Base-by-base conservation (phyloP, 2,797 vertebrate genomes). In the Rhyacichthys aspro region DNA sequence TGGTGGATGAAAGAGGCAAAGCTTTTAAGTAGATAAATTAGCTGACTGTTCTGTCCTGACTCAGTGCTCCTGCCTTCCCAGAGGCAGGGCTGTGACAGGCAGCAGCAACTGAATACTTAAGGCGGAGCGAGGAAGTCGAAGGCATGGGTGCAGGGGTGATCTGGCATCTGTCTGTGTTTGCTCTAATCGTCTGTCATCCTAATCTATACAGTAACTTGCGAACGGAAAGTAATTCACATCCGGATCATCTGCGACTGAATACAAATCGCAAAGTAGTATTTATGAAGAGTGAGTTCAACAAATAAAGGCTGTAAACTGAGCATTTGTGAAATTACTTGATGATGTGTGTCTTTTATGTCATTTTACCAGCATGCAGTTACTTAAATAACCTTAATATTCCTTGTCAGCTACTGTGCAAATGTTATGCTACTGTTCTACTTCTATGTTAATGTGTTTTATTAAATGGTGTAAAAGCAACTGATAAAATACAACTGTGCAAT, bases 1-100 rank as follows among this genome's bases (percentile, higher is more conserved):
- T 67, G 54, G 59, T 8, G 41, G 50, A 17, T 48, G 42, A 23
- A 39, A 46, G 44, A 44, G 42, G 67, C 60, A 78, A 81, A 79
- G 74, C 79, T 80, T 79, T 82, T 74, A 75, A 74, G 70, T 68
- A 67, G 59, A 69, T 81, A 81, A 84, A 85, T 78, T 63, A 83
- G 76, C 68, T 70, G 54, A 61, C 74, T 79, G 55, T 69, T 78
- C 71, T 58, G 56, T 17, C 50, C 69, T 72, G 67, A 78, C 63
- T 75, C 71, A 59, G 65, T 63, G 64, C n/a, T n/a, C n/a, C n/a
- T n/a, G n/a, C 34, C 55, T 59, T 67, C 53, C 33, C 0, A 18
- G 61, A n/a, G 76, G 61, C 66, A 62, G 58, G 8, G 45, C n/a
- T n/a, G n/a, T n/a, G 60, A 78, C 79, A 67, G 81, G 77, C 63